These are phyloP conservation scores for Chaitophorus viminalis DNA, from an alignment of 2,888 invertebrate genomes.

Conservation along the genomic window DNA sequence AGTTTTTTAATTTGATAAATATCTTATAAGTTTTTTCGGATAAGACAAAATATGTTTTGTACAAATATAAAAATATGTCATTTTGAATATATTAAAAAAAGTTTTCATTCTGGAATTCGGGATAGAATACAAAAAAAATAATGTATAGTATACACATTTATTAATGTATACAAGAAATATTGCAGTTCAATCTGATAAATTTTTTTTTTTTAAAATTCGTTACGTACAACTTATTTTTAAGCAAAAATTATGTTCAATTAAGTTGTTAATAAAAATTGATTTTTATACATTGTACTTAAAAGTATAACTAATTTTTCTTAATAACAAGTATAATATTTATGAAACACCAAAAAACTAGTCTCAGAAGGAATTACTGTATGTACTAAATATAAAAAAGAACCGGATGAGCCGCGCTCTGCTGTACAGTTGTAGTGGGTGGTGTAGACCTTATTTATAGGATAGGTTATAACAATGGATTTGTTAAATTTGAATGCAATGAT, in stretches of 20 bases:
- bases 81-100: slow-evolving; percentile 17
- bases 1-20: background rate
- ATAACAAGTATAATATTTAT: background rate
- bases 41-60: background rate
- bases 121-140: background rate
- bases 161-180: background rate
- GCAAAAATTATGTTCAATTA: no score
- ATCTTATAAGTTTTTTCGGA: background rate
- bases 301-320: background rate
- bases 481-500: no score
- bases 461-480: no score
- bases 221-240: background rate
- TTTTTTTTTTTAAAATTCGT: background rate
- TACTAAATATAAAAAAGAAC: background rate
- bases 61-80: no score
- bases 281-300: background rate
- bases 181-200: background rate
- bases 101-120: background rate
- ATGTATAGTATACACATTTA: background rate
- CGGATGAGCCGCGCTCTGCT: background rate
- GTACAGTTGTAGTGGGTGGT: no score
- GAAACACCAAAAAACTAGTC: no score
- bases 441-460: no score
- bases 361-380: no score
- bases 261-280: no score